phyloP scores from a whole-genome alignment of 2,797 vertebrate genomes.

The Moxostoma hubbsi region DNA sequence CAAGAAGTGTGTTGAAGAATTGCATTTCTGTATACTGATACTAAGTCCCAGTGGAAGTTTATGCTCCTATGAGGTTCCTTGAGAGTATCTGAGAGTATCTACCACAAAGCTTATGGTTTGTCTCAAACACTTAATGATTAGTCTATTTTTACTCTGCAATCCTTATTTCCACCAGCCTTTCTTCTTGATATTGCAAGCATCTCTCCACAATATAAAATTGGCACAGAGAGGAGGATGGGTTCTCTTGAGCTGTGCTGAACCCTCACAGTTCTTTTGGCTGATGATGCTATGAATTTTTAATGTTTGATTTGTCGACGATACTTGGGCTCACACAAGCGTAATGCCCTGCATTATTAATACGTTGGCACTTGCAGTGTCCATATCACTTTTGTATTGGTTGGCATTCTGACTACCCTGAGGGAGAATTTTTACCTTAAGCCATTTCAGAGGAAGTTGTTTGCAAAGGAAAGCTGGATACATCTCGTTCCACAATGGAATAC shows the following conservation, averaged over 20 bases:
- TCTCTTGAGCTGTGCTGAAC: neutral
- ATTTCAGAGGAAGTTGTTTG: neutral
- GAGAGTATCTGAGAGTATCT: neutral
- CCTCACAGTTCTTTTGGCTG: conserved; percentile 13
- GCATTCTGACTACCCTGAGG: neutral
- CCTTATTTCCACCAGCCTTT: neutral
- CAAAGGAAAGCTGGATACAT: neutral
- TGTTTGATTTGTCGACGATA: conserved; percentile 45
- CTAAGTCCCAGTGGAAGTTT: neutral
- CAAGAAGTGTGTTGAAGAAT: neutral
- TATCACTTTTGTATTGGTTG: conserved; percentile 18
- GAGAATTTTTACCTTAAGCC: conserved; percentile 1
- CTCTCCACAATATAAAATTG: neutral
- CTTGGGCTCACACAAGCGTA: neutral
- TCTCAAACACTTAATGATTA: neutral
- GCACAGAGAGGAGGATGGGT: neutral
- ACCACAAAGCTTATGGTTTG: neutral
- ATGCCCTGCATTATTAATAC: conserved; percentile 43
- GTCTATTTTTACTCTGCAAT: neutral
- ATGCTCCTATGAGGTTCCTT: neutral
- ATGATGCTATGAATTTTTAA: conserved; percentile 46
- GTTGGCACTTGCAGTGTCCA: conserved; percentile 1
- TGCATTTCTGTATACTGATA: neutral
- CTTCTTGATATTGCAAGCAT: neutral
- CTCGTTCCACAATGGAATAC: neutral